phyloP scores from a whole-genome alignment of 1,140 invertebrate species.

The Pogonomyrmex barbatus region DNA sequence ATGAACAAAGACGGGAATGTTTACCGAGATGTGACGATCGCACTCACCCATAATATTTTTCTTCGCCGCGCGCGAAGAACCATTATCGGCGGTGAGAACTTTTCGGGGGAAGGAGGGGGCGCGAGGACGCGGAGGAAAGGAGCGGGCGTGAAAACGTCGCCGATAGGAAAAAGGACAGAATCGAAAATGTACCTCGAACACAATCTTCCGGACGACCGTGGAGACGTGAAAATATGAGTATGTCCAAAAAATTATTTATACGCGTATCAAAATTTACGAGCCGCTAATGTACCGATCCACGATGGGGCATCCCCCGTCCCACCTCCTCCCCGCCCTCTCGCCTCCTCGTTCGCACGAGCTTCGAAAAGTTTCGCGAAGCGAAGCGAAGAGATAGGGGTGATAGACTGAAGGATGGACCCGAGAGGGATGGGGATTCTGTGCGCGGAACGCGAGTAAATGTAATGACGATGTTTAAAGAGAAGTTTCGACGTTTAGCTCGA shows the following conservation, averaged over 20 bases:
- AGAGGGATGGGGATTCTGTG: neutral
- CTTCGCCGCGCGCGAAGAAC: neutral
- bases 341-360: neutral
- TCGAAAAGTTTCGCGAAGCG: conserved; percentile 35
- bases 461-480: conserved; percentile 62
- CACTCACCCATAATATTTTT: conserved; percentile 22
- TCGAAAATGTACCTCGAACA: conserved; percentile 16
- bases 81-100: conserved; percentile 31
- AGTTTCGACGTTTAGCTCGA: conserved; percentile 60
- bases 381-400: conserved; percentile 44
- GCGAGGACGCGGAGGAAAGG: neutral
- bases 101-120: neutral
- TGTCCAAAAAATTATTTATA: conserved; percentile 41
- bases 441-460: conserved; percentile 55
- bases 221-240: conserved; percentile 39
- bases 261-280: conserved; percentile 44
- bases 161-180: conserved; percentile 3
- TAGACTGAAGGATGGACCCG: conserved; percentile 25
- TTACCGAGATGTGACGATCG: conserved; percentile 31
- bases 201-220: conserved; percentile 7
- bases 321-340: neutral
- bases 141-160: neutral
- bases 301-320: neutral
- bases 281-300: conserved; percentile 42
- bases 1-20: conserved; percentile 29